Conservation (phyloP, 2,888 invertebrate genomes). For the Miltochrista miniata region DNA sequence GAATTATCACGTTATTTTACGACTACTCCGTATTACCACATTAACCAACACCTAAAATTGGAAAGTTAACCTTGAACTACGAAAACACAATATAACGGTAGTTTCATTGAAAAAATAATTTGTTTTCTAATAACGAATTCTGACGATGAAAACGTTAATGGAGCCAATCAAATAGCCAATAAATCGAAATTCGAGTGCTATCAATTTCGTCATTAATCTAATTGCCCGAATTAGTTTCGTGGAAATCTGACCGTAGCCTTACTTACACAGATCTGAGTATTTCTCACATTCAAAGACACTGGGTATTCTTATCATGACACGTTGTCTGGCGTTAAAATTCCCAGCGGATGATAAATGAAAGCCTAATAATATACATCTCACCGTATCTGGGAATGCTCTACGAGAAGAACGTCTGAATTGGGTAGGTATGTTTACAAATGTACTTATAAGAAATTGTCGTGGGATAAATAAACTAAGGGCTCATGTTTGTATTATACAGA, state of each 20-base stretch:
- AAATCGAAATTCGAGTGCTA: background rate
- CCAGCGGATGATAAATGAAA: conserved; percentile 56
- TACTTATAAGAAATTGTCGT: no score
- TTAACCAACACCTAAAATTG: no score
- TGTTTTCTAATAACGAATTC: no score
- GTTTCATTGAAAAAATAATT: no score
- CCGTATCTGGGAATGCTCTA: conserved; percentile 32
- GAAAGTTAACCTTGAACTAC: no score
- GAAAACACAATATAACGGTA: no score
- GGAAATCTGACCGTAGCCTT: conserved; percentile 14
- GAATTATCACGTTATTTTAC: no score
- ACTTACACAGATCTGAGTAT: conserved; percentile 25
- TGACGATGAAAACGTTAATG: conserved; percentile 4
- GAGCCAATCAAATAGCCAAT: background rate
- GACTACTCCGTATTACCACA: no score
- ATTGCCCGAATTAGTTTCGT: conserved; percentile 7
- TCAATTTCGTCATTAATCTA: conserved; percentile 9
- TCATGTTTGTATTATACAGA: no score
- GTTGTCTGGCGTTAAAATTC: conserved; percentile 49
- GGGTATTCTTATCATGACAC: conserved; percentile 48
- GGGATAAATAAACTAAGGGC: no score
- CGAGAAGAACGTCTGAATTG: conserved; percentile 2
- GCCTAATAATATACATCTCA: conserved; percentile 55
- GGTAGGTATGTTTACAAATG: background rate
- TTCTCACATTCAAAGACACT: conserved; percentile 25